Base-by-base conservation (phyloP, 2,797 vertebrate species). In the Spinibarbus caldwelli region DNA sequence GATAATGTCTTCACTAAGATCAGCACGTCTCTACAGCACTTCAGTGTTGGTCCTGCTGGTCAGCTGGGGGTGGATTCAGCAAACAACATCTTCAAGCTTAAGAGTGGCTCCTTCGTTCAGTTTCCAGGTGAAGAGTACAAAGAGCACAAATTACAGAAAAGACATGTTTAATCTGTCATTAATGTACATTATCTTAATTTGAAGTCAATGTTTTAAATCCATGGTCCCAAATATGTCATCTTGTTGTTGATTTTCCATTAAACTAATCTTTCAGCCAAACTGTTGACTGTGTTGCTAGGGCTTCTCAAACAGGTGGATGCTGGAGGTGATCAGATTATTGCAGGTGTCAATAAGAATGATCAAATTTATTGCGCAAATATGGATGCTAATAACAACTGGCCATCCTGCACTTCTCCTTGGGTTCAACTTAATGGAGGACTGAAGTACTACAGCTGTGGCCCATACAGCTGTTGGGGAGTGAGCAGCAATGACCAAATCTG, bases 391-490 rank as follows among this genome's bases (percentile, higher is more conserved):
- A 4, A 11, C 2, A 0, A 0, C n/a, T 89, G 82, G 38, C 14
- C 47, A 21, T 0, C 0, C 0, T 26, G 38, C 17, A 0, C 0
- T 6, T 0, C 80, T 6, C 1, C 2, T 21, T 93, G 89, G 89
- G 9, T 0, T 0, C 0, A 0, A 0, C 0, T 88, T 10, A 1
- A 17, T 12, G 68, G 29, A 1, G 0, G 0, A 0, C 3, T 92
- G 9, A 88, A 15, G 62, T 88, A 92, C 83, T 54, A 36, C 90
- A 91, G 88, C 88, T 93, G 91, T 49, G 52, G 91, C 1, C 86
- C 6, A 0, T 8, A 45, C 0, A 88, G 88, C 59, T 92, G 92
- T 88, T 93, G 92, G 92, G 92, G 86, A 72, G 43, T 90, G 3
- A 82, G 85, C 73, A 3, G 1, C 0, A 0, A 0, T 1, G 2